Evolutionary conservation across 2,113 vertebrate genomes (phyloP), one percentile per base, ranked within the genome.

Genomic region (Nesospiza acunhae): DNA sequence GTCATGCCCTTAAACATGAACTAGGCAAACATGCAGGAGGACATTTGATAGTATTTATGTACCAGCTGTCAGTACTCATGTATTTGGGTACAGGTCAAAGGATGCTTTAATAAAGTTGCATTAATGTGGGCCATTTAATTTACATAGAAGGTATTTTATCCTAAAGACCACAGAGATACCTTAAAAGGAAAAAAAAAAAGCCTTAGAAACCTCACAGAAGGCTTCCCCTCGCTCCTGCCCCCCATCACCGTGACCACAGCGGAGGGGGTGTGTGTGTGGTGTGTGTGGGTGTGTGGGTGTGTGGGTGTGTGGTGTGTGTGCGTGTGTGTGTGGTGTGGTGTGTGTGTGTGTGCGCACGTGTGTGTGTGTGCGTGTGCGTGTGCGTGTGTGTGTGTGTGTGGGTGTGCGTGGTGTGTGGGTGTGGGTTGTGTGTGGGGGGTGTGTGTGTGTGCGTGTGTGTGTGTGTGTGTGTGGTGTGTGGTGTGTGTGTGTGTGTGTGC

Each of bases 171-270:
- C 15, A 76, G 33, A 78, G 62, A 50, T 26, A 83, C n/a, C 28
- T 56, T 53, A 73, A 24, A 70, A 73, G 37, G 39, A 75, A 37
- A 82, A 59, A 37, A 82, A 59, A 58, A 11, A 1, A 62, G 15
- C 21, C 31, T 46, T 20, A 74, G 28, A 47, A 84, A 44, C 33
- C 24, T 77, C 50, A 44, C 18, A 64, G 39, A 21, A 18, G 35
- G 20, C 11, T 58, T 76, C 19, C 58, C 31, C 19, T 60, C 1
- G 0, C 31, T 35, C 26, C 26, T 2, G 5, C 18, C 14, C 64
- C 44, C 68, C 1, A 1, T 18, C 3, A 1, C 39, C 41, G 15
- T 37, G 7, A 12, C 42, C 0, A 3, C 46, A 64, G 52, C 5
- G 6, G 22, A 12, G 0, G n/a, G n/a, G 10, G 39, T 39, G 39